Percentiles rank a stretch among this genome's conserved stretches.
These are phyloP conservation scores for Pristionchus entomophagus DNA, from an alignment of 2,888 invertebrate genomes.

Conservation along the genomic window DNA sequence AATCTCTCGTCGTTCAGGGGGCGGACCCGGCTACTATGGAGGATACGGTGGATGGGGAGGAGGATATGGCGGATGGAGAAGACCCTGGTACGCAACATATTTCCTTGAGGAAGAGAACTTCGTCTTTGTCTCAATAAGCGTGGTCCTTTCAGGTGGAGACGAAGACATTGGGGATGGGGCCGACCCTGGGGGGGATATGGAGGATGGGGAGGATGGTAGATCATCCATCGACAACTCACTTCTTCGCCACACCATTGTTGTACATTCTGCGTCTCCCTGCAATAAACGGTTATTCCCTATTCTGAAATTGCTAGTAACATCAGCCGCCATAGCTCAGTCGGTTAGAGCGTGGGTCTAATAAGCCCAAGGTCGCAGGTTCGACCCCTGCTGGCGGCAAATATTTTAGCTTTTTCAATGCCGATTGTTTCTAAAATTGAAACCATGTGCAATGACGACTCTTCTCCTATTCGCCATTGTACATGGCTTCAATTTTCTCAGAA, in stretches of 20 bases:
- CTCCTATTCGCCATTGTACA: no score
- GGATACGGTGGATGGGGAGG: conserved; percentile 19
- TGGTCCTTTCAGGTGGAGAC: no score
- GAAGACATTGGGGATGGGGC: background rate
- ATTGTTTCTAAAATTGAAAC: no score
- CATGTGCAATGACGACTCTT: no score
- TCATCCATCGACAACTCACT: background rate
- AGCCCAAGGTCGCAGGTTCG: conserved; percentile 58
- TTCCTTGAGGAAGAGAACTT: no score
- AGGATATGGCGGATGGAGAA: background rate
- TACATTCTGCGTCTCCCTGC: background rate
- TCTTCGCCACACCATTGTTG: background rate
- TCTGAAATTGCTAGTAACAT: background rate
- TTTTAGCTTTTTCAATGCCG: no score
- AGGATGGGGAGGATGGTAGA: conserved; percentile 29
- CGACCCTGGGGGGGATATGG: background rate
- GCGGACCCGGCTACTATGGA: conserved; percentile 20
- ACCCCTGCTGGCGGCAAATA: conserved; percentile 52
- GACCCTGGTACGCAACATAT: conserved; percentile 30
- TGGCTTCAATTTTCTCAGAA: no score
- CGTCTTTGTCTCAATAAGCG: no score
- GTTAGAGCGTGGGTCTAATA: conserved; percentile 58
- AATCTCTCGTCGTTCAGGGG: background rate
- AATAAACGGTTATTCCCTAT: conserved; percentile 4
- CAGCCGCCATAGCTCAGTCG: conserved; percentile 55